Conservation (phyloP, 2,113 vertebrate species). For the Pseudopodoces humilis region DNA sequence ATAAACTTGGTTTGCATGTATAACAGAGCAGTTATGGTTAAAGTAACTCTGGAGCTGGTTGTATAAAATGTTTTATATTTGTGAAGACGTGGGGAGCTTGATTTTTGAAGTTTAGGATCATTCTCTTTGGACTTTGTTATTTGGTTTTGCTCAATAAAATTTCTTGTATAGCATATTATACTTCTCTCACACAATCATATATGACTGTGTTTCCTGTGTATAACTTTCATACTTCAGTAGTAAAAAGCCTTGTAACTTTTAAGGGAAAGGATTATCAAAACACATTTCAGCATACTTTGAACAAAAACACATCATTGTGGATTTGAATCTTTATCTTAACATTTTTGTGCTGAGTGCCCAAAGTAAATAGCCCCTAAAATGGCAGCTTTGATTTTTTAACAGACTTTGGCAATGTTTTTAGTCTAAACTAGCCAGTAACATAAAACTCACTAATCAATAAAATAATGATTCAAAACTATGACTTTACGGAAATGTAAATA, state of each 20-base stretch:
- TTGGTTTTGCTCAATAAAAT: neutral
- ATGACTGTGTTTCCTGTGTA: neutral
- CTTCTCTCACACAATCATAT: neutral
- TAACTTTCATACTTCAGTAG: neutral
- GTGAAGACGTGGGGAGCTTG: neutral
- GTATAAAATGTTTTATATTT: neutral
- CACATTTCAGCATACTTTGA: neutral
- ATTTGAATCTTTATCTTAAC: neutral
- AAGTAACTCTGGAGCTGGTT: neutral
- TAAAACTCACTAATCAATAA: neutral
- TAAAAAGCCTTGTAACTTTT: neutral
- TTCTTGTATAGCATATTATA: neutral
- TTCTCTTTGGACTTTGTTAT: neutral
- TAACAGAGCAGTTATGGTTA: neutral
- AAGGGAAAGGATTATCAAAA: neutral
- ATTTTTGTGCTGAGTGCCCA: neutral
- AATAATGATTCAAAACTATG: neutral
- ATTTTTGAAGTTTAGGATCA: neutral
- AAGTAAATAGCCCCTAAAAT: neutral
- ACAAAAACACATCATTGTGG: neutral
- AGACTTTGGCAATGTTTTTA: neutral
- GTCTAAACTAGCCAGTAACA: neutral
- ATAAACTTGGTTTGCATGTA: neutral
- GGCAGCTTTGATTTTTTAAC: neutral
- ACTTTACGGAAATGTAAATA: neutral